Evolutionary conservation across 2,113 vertebrate genomes (phyloP).

Genomic region (Nothoprocta perdicaria): DNA sequence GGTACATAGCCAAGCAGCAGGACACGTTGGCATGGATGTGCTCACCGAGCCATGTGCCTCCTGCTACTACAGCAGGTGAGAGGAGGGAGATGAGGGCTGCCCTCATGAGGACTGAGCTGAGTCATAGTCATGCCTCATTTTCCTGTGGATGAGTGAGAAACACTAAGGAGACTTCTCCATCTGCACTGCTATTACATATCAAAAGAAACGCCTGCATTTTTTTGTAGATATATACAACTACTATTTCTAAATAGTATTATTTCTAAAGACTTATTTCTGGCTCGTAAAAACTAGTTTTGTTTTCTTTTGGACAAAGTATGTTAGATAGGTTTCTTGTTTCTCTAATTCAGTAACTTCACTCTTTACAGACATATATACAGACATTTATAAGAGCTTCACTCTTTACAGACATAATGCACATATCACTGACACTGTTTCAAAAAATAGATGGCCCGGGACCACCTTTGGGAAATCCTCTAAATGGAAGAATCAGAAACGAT

Average conservation of each 20-base stretch:
- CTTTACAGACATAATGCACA: slow-evolving; percentile 17
- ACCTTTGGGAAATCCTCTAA: slow-evolving; percentile 53
- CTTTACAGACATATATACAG: slow-evolving; percentile 27
- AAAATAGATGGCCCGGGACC: slow-evolving; percentile 34
- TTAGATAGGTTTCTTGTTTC: slow-evolving; percentile 1
- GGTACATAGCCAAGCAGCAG: slow-evolving; percentile 34
- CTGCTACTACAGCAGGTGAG: background rate
- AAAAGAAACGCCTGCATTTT: slow-evolving; percentile 52
- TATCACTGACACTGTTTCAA: slow-evolving; percentile 26
- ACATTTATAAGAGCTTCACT: too few species aligned
- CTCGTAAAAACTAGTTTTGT: slow-evolving; percentile 27
- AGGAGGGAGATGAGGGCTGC: background rate
- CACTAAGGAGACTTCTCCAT: slow-evolving; percentile 57
- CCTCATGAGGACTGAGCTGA: background rate
- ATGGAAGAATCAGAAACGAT: slow-evolving; percentile 1
- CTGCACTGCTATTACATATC: slow-evolving; percentile 64
- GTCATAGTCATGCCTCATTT: slow-evolving; percentile 53
- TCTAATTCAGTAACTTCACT: slow-evolving; percentile 14
- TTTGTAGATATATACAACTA: slow-evolving; percentile 57
- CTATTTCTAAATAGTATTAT: background rate
- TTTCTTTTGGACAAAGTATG: slow-evolving; percentile 3
- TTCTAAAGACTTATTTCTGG: slow-evolving; percentile 30
- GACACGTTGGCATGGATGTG: background rate
- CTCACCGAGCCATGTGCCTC: background rate
- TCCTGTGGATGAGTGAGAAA: slow-evolving; percentile 46